phyloP scores from a whole-genome alignment of 2,797 vertebrate genomes.

The Microctenopoma stevenorrisi region DNA sequence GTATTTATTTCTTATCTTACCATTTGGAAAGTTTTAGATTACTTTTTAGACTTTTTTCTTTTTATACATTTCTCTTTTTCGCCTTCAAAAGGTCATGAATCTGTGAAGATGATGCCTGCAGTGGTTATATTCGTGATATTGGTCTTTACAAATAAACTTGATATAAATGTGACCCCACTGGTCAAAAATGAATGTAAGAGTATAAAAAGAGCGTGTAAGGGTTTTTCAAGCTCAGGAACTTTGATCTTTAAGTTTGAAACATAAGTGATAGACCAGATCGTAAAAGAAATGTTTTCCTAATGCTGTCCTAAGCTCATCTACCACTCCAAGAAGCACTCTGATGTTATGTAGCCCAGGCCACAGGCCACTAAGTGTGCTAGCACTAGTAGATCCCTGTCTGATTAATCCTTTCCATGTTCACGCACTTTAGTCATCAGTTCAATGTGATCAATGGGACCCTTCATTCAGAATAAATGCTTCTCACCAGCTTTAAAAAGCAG shows the following conservation, averaged over 20 bases:
- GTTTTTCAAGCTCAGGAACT: neutral
- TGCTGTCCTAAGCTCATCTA: neutral
- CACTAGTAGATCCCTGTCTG: too few species aligned
- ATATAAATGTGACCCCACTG: neutral
- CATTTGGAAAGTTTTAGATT: too few species aligned
- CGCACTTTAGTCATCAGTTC: too few species aligned
- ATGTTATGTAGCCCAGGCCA: neutral
- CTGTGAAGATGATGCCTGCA: neutral
- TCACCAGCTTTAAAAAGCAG: constrained; percentile 24
- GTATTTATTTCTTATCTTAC: too few species aligned
- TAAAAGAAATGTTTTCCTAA: neutral
- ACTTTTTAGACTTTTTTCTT: too few species aligned
- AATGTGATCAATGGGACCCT: neutral
- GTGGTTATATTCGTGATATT: neutral
- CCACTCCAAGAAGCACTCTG: neutral
- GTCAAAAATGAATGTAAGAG: constrained; percentile 1
- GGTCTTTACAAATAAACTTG: neutral
- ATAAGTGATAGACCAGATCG: neutral
- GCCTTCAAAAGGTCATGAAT: neutral
- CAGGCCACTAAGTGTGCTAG: too few species aligned
- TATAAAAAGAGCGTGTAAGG: neutral
- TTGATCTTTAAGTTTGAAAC: neutral
- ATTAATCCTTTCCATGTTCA: too few species aligned
- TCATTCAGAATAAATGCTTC: constrained; percentile 18
- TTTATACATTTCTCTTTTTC: too few species aligned